These are phyloP conservation scores for Clupea harengus DNA, from an alignment of 2,113 vertebrate species.

Conservation along the genomic window DNA sequence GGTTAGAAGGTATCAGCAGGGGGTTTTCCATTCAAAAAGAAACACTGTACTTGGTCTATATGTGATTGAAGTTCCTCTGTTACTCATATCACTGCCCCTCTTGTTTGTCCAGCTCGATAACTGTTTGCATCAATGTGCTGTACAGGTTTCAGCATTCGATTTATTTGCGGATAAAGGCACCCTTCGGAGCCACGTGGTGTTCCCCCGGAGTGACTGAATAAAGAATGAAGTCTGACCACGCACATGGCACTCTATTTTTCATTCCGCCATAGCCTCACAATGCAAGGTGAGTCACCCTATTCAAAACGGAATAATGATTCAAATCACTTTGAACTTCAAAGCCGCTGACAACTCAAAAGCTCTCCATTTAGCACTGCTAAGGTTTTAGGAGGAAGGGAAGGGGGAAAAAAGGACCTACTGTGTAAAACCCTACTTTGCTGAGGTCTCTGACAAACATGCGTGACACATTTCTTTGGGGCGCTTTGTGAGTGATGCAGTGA, in stretches of 20 bases:
- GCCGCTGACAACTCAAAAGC: not conserved
- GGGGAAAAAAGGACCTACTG: not conserved
- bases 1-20: not conserved
- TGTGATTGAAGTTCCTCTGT: not conserved
- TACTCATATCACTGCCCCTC: not conserved
- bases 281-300: slow-evolving; percentile 4
- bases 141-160: not conserved
- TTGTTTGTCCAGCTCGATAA: not conserved
- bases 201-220: not conserved
- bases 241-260: too few species aligned
- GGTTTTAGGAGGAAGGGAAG: not conserved
- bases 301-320: not conserved
- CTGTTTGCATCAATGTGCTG: not conserved
- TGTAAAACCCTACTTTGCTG: not conserved
- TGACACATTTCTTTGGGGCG: not conserved
- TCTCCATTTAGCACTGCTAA: not conserved
- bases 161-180: not conserved
- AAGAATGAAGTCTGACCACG: too few species aligned
- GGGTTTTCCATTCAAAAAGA: not conserved
- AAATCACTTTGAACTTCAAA: slow-evolving; percentile 39
- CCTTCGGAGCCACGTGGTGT: not conserved
- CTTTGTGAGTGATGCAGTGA: not conserved
- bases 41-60: not conserved
- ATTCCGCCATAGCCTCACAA: not conserved
- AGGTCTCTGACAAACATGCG: not conserved